A percentile compares a stretch with the other conserved stretches of the same genome.
phyloP scores from a whole-genome alignment of 2,113 vertebrate genomes.

The Xiphophorus couchianus region DNA sequence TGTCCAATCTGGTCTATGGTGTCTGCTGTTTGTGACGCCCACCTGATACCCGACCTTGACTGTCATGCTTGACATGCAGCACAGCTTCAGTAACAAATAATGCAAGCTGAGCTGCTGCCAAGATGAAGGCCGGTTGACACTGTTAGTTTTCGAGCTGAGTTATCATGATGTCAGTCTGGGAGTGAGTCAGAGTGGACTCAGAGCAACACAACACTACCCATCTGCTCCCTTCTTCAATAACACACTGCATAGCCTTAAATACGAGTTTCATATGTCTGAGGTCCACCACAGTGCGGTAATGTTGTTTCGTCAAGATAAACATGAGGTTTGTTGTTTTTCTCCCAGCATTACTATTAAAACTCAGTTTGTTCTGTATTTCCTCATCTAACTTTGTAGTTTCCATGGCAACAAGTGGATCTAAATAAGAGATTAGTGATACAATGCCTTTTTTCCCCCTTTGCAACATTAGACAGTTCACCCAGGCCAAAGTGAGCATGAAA shows the following conservation, averaged over 20 bases:
- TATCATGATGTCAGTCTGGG: slow-evolving; percentile 59
- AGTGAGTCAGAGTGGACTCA: slow-evolving; percentile 54
- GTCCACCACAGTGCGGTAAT: not conserved
- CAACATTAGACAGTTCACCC: not conserved
- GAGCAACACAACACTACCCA: slow-evolving; percentile 39
- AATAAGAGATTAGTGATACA: slow-evolving; percentile 1
- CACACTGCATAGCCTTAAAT: not conserved
- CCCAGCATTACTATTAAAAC: not conserved
- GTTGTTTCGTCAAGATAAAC: not conserved
- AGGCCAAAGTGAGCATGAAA: not conserved
- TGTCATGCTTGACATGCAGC: slow-evolving; percentile 5
- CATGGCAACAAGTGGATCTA: slow-evolving; percentile 5
- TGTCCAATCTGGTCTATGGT: slow-evolving; percentile 21
- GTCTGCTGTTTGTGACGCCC: slow-evolving; percentile 14
- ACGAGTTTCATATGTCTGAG: not conserved
- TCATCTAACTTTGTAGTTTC: slow-evolving; percentile 6
- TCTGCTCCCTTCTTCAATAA: slow-evolving; percentile 34
- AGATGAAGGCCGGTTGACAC: slow-evolving; percentile 20
- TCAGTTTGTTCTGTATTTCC: not conserved
- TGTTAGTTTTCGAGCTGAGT: slow-evolving; percentile 31
- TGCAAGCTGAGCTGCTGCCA: slow-evolving; percentile 9
- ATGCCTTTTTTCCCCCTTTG: not conserved
- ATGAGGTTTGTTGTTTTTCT: not conserved
- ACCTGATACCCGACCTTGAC: slow-evolving; percentile 25
- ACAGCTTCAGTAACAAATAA: slow-evolving; percentile 17